phyloP scores from a whole-genome alignment of 2,888 invertebrate genomes.

The Aphodius granarius region DNA sequence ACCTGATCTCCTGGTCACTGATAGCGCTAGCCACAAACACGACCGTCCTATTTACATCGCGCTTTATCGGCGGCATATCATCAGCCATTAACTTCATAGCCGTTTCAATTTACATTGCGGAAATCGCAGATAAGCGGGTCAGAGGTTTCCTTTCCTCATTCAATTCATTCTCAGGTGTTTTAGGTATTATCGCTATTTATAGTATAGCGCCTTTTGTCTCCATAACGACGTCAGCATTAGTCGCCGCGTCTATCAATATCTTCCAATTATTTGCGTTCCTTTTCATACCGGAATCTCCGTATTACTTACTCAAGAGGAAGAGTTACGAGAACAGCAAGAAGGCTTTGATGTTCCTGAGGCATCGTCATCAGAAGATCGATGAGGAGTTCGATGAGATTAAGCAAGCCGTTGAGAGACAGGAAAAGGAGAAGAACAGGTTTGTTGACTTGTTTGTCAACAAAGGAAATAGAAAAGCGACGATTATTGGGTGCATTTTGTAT shows the following conservation, averaged over 20 bases:
- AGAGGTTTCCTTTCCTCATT: constrained; percentile 27
- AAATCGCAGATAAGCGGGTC: constrained; percentile 28
- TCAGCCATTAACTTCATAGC: constrained; percentile 29
- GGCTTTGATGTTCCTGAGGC: constrained; percentile 15
- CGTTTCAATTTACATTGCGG: constrained; percentile 30
- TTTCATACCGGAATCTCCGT: constrained; percentile 29
- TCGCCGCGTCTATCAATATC: constrained; percentile 20
- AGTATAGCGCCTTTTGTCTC: constrained; percentile 29
- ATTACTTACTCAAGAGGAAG: constrained; percentile 20
- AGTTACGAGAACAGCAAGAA: constrained; percentile 16
- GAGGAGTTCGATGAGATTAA: constrained; percentile 25
- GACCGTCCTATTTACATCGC: constrained; percentile 18
- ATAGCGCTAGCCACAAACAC: constrained; percentile 19
- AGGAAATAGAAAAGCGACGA: constrained; percentile 9
- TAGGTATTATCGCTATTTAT: constrained; percentile 27
- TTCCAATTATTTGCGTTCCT: constrained; percentile 22
- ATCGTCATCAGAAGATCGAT: constrained; percentile 9
- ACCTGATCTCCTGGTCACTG: constrained; percentile 25
- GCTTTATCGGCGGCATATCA: constrained; percentile 28
- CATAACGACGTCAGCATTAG: constrained; percentile 24
- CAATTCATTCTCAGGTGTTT: constrained; percentile 28
- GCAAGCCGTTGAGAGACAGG: constrained; percentile 24
- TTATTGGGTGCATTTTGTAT: constrained; percentile 2
- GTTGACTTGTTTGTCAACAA: constrained; percentile 16
- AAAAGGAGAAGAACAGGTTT: constrained; percentile 18